These are phyloP conservation scores for Rhagium mordax DNA, from an alignment of 2,888 invertebrate species.

Conservation along the genomic window DNA sequence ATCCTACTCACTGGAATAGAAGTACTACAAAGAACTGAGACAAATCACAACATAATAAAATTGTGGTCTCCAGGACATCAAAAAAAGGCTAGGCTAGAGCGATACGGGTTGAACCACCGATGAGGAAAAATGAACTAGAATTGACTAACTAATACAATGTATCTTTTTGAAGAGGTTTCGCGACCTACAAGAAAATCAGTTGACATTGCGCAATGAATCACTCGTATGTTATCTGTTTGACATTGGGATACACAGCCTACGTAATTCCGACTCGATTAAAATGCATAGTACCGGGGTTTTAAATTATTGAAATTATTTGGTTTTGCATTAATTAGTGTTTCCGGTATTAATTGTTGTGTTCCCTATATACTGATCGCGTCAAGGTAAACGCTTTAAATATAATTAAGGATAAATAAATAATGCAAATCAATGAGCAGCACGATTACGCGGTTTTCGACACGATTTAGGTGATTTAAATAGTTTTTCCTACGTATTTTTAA, in stretches of 20 bases:
- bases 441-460: too few relatives aligned
- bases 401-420: neutral
- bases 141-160: too few relatives aligned
- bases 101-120: too few relatives aligned
- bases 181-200: constrained; percentile 1
- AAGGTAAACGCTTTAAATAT: constrained; percentile 8
- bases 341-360: constrained; percentile 14
- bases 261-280: neutral
- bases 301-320: constrained; percentile 16
- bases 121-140: too few relatives aligned
- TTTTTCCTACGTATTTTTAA: too few relatives aligned
- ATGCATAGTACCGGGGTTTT: constrained; percentile 1
- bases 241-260: constrained; percentile 5
- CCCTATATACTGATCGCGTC: constrained; percentile 20
- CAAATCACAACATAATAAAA: too few relatives aligned
- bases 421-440: neutral
- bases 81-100: too few relatives aligned
- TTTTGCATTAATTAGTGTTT: constrained; percentile 5
- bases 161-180: neutral
- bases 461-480: too few relatives aligned
- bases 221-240: constrained; percentile 16
- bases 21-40: too few relatives aligned
- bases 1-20: too few relatives aligned
- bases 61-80: too few relatives aligned
- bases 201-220: constrained; percentile 13